Percentiles rank a stretch among this genome's conserved stretches.
Evolutionary conservation across 2,888 invertebrate species (phyloP).

Genomic region (Hoplodrina ambigua): DNA sequence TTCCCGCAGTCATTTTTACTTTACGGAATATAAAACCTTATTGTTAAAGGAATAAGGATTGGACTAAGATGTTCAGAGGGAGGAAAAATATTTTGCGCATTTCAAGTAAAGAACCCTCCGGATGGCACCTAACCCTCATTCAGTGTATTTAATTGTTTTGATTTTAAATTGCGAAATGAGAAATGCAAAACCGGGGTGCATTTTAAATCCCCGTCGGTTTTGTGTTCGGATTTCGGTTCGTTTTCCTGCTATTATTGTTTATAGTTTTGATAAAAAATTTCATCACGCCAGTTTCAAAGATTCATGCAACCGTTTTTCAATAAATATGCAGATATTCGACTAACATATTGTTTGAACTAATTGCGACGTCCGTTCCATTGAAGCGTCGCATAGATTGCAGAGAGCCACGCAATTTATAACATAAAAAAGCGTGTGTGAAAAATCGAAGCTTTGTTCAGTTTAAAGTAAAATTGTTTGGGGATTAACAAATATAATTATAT

Average conservation of each 20-base stretch:
- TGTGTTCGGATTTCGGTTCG: slow-evolving; percentile 48
- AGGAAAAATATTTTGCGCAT: slow-evolving; percentile 73
- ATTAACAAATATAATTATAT: slow-evolving; percentile 14
- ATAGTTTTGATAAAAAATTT: slow-evolving; percentile 54
- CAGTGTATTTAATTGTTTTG: slow-evolving; percentile 87
- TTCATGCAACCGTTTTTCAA: slow-evolving; percentile 65
- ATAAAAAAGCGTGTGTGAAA: slow-evolving; percentile 56
- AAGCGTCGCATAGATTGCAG: slow-evolving; percentile 68
- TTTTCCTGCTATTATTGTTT: slow-evolving; percentile 48
- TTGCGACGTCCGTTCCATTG: slow-evolving; percentile 73
- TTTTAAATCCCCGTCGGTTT: slow-evolving; percentile 70
- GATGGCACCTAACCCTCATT: slow-evolving; percentile 78
- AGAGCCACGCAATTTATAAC: slow-evolving; percentile 70
- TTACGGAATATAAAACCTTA: slow-evolving; percentile 68
- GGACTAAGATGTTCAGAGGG: slow-evolving; percentile 40
- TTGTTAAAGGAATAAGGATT: slow-evolving; percentile 42
- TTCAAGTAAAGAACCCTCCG: slow-evolving; percentile 81
- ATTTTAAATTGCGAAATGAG: slow-evolving; percentile 82
- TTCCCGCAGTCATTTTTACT: slow-evolving; percentile 58
- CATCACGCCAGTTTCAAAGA: slow-evolving; percentile 51
- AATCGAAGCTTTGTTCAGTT: slow-evolving; percentile 23
- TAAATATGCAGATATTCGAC: slow-evolving; percentile 76
- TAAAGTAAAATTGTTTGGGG: slow-evolving; percentile 8
- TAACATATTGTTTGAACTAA: slow-evolving; percentile 75
- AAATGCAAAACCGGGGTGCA: slow-evolving; percentile 80